Base-by-base conservation (phyloP, 2,888 invertebrate species). In the Dromius quadrimaculatus region DNA sequence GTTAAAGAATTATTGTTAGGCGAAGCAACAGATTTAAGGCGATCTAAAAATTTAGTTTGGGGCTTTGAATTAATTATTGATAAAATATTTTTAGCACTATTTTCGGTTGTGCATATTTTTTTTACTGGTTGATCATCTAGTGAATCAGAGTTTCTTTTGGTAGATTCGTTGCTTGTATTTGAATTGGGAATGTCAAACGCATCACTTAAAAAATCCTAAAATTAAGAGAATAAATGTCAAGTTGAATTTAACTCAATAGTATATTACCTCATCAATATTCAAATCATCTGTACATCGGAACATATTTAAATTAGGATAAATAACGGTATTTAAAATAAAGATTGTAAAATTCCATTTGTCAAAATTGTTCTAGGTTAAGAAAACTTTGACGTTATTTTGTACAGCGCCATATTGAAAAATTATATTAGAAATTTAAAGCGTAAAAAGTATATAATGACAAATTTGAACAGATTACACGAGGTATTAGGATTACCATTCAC, bases 271-370 rank as follows among this genome's bases (percentile, higher is more conserved):
- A 47, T 70, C 70, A n/a, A 70, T n/a, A 15, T 61, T 62, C 13
- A 70, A 22, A 23, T 70, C 70, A 50, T 70, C 70, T n/a, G 47
- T 34, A 1, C 62, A 62, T 47, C 62, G 70, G 22, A 70, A 70
- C 70, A 70, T 70, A 36, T 17, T 70, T 61, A 45, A n/a, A n/a
- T 4, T 17, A 22, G 6, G 11, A 4, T 15, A 23, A 68, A 54
- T 57, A n/a, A n/a, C n/a, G n/a, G n/a, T n/a, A n/a, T n/a, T n/a
- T n/a, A n/a, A 38, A 23, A 17, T 4, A 66, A 43, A 38, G n/a
- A 20, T 41, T 32, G 19, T 20, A 19, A 1, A 15, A 63, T 47
- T 50, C 20, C 32, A 43, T 45, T n/a, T 47, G 34, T 34, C 32
- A 47, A 36, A n/a, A 32, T 28, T 50, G n/a, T 23, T 23, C 19